phyloP scores from a whole-genome alignment of 2,888 invertebrate species.

The Timema podura region DNA sequence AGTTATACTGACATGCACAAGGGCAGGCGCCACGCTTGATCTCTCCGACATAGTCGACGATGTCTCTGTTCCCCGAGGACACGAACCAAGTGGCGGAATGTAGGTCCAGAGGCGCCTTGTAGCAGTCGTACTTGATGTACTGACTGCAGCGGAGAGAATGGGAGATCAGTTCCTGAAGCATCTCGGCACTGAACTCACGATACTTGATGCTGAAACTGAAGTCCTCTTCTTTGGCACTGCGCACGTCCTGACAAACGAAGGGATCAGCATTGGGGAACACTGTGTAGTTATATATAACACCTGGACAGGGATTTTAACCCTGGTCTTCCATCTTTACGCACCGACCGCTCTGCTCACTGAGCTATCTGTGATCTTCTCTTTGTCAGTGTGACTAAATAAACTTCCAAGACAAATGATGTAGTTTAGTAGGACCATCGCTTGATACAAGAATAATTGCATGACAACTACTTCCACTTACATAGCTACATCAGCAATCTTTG shows the following conservation, averaged over 20 bases:
- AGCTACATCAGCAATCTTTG: too few species aligned
- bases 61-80: constrained; percentile 70
- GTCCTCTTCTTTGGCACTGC: constrained; percentile 71
- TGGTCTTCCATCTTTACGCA: too few species aligned
- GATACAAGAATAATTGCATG: too few species aligned
- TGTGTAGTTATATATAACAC: background rate
- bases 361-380: too few species aligned
- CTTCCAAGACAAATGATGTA: too few species aligned
- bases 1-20: constrained; percentile 46
- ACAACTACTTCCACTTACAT: too few species aligned
- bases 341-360: too few species aligned
- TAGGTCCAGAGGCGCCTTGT: constrained; percentile 79
- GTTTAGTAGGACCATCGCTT: too few species aligned
- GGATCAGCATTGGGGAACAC: background rate
- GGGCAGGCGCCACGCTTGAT: constrained; percentile 63
- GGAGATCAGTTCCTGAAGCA: constrained; percentile 85
- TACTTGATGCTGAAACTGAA: constrained; percentile 84
- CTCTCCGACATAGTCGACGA: constrained; percentile 79
- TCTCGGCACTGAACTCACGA: constrained; percentile 83
- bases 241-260: constrained; percentile 59
- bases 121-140: constrained; percentile 85
- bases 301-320: background rate
- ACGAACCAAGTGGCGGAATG: constrained; percentile 88
- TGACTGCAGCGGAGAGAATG: constrained; percentile 87
- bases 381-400: too few species aligned